Evolutionary conservation across 1,140 invertebrate species (phyloP), one percentile per base, ranked within the genome.

Genomic region (Sitobion miscanthi): DNA sequence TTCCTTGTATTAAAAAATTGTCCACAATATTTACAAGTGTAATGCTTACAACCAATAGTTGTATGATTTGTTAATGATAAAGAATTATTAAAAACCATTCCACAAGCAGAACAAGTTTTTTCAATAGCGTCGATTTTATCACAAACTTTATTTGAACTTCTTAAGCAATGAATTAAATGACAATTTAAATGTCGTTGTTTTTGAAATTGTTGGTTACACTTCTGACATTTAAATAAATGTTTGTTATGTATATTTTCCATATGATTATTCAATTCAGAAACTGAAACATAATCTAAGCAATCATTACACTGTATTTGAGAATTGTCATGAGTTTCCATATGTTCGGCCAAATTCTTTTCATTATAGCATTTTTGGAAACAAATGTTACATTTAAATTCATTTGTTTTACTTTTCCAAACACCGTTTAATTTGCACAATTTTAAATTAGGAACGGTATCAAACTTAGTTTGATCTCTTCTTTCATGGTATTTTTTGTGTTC

Each of bases 371-470:
- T 90, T 57, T 69, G 35, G 17, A 90, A 62, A 90, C 89, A 90
- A 69, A 62, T 45, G 6, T 90, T 90, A 47, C 89, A 90, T 69
- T 62, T 90, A 35, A 69, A 90, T 42, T 69, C 25, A 90, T 69
- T 90, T 90, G 38, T 11, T 45, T 90, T 90, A 90, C 89, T 90
- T 90, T 90, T 69, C 89, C 89, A 90, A 62, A 90, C 57, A 90
- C 89, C 89, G 45, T 90, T 90, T 45, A 69, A 69, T 90, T 90
- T 90, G 9, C 38, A 62, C 14, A 90, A 38, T 90, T 90, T 90
- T 45, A 90, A 45, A 90, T 69, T 90, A 9, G 42, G 25, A 42
- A 62, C 57, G 57, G 9, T 25, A 62, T 69, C 54, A 69, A 38
- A 20, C 1, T 42, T 42, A 25, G 42, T n/a, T 45, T 69, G 38